These are phyloP conservation scores for Karalla daura DNA, from an alignment of 2,797 vertebrate genomes.

Conservation along the genomic window DNA sequence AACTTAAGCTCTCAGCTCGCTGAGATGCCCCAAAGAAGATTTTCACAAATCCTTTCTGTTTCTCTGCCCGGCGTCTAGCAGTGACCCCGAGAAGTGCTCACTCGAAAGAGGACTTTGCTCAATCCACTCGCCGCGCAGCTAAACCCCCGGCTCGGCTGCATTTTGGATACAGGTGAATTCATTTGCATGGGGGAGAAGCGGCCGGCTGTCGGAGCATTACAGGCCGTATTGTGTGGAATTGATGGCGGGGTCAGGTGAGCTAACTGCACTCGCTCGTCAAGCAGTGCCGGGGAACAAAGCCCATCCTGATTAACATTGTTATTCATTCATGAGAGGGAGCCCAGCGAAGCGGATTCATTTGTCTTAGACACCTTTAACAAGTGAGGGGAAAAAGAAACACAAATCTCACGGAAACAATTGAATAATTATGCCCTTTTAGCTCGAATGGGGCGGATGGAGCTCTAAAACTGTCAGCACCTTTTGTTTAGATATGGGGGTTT, in stretches of 20 bases:
- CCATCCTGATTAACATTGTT: constrained; percentile 69
- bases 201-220: constrained; percentile 26
- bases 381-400: constrained; percentile 9
- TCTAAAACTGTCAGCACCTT: constrained; percentile 37
- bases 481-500: constrained; percentile 43
- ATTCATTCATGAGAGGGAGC: constrained; percentile 73
- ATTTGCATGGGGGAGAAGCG: constrained; percentile 41
- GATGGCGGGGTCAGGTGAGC: constrained; percentile 65
- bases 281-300: constrained; percentile 51
- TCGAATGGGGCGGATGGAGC: constrained; percentile 18
- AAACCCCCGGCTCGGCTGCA: constrained; percentile 5
- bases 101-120: constrained; percentile 1
- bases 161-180: constrained; percentile 22
- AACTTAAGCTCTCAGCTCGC: constrained; percentile 55
- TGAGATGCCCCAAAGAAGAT: constrained; percentile 52
- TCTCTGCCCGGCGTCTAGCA: constrained; percentile 24
- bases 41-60: constrained; percentile 59
- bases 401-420: constrained; percentile 59
- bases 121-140: constrained; percentile 25
- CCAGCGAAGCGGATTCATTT: constrained; percentile 63
- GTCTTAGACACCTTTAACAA: constrained; percentile 72
- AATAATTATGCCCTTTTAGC: constrained; percentile 55
- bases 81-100: constrained; percentile 47
- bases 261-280: constrained; percentile 36
- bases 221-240: constrained; percentile 28